Conservation (phyloP, 2,797 vertebrate genomes). For the Hipposideros larvatus region DNA sequence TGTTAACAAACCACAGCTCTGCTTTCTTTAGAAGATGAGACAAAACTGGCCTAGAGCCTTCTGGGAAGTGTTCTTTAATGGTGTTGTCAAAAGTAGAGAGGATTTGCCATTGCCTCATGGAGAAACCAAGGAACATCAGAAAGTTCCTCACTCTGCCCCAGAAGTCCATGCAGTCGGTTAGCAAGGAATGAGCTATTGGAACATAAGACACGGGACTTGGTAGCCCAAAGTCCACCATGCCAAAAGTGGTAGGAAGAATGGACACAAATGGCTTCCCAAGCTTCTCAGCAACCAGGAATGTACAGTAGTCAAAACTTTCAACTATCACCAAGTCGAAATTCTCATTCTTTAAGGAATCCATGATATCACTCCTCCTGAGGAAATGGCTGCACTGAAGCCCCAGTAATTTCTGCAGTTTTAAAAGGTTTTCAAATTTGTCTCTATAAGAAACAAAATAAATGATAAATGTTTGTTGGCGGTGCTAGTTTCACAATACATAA, state of each 20-base stretch:
- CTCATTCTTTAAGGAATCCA: slow-evolving; percentile 84
- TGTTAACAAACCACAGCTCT: slow-evolving; percentile 90
- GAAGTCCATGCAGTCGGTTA: slow-evolving; percentile 86
- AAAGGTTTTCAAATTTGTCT: slow-evolving; percentile 68
- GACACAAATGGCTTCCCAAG: slow-evolving; percentile 82
- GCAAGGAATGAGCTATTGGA: slow-evolving; percentile 76
- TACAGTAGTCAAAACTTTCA: slow-evolving; percentile 88
- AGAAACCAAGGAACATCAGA: slow-evolving; percentile 77
- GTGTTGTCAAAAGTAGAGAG: slow-evolving; percentile 79
- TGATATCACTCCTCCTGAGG: slow-evolving; percentile 78
- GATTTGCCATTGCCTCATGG: slow-evolving; percentile 66
- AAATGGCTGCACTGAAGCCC: slow-evolving; percentile 86
- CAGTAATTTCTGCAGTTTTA: slow-evolving; percentile 82
- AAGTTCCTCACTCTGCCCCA: slow-evolving; percentile 86
- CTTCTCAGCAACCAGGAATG: slow-evolving; percentile 86
- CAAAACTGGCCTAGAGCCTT: slow-evolving; percentile 73
- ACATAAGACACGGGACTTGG: slow-evolving; percentile 83
- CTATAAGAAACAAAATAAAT: slow-evolving; percentile 76
- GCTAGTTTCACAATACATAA: background rate
- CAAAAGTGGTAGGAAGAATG: slow-evolving; percentile 78
- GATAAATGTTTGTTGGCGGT: background rate
- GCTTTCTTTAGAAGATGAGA: slow-evolving; percentile 86
- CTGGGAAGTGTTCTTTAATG: slow-evolving; percentile 86
- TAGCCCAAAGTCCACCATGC: slow-evolving; percentile 67
- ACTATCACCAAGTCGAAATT: slow-evolving; percentile 82